Evolutionary conservation across 2,888 invertebrate genomes (phyloP).

Genomic region (Halictus ligatus): DNA sequence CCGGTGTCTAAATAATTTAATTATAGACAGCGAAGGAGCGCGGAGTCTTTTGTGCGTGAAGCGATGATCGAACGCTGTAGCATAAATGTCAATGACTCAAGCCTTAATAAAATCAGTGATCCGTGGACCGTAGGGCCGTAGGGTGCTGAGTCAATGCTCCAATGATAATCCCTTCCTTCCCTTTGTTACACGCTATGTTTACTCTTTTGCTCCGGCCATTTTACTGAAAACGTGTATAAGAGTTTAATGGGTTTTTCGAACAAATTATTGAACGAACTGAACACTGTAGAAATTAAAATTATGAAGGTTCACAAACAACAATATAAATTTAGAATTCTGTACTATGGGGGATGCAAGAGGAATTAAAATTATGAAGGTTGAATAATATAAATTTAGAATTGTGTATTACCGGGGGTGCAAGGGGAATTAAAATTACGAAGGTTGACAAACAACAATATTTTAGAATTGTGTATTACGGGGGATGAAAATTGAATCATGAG

Average conservation of each 20-base stretch:
- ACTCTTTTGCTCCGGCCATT: no score
- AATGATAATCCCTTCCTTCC: not conserved
- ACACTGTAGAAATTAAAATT: no score
- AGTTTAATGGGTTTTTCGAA: not conserved
- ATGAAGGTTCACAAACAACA: no score
- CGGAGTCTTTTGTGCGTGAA: not conserved
- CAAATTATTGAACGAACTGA: not conserved
- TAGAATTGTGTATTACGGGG: no score
- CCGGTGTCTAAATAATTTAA: not conserved
- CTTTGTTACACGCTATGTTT: not conserved
- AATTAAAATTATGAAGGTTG: no score
- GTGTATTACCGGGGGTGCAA: no score
- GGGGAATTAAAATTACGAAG: no score
- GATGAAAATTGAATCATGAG: no score
- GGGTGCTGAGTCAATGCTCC: constrained; percentile 15
- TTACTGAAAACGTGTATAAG: not conserved
- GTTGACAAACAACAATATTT: no score
- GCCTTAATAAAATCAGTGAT: constrained; percentile 40
- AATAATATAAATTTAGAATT: no score
- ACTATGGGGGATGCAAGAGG: no score
- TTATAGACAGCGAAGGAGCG: not conserved
- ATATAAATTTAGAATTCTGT: no score
- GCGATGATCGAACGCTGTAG: not conserved
- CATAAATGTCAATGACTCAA: constrained; percentile 44
- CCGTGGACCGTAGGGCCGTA: constrained; percentile 33